phyloP scores from a whole-genome alignment of 2,888 invertebrate species.

The Dilophus febrilis region DNA sequence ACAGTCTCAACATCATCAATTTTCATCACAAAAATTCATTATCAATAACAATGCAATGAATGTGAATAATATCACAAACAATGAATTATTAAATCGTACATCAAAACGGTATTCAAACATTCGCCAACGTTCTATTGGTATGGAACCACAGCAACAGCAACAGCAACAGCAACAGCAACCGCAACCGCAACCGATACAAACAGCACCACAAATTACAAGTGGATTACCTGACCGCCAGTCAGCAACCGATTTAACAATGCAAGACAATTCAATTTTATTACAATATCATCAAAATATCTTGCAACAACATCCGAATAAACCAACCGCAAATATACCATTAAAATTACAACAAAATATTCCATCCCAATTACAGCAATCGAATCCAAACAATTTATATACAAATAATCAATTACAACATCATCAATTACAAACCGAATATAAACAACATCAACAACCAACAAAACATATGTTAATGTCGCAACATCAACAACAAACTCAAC shows the following conservation, averaged over 20 bases:
- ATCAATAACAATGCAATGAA: conserved; percentile 13
- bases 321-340: conserved; percentile 12
- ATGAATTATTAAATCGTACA: neutral
- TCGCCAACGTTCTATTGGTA: conserved; percentile 36
- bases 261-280: conserved; percentile 12
- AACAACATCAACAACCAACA: conserved; percentile 7
- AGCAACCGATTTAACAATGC: conserved; percentile 18
- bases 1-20: conserved; percentile 1
- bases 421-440: conserved; percentile 12
- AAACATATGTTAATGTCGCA: conserved; percentile 11
- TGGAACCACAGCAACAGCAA: conserved; percentile 20
- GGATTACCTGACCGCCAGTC: conserved; percentile 10
- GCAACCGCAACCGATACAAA: conserved; percentile 13
- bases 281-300: conserved; percentile 15
- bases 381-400: conserved; percentile 17
- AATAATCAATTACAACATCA: conserved; percentile 12
- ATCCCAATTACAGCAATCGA: no score
- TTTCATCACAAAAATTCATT: no score
- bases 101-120: conserved; percentile 50
- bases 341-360: no score
- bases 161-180: conserved; percentile 18
- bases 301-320: conserved; percentile 17
- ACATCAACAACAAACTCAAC: conserved; percentile 6
- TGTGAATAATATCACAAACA: conserved; percentile 4
- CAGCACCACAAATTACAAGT: neutral